Conservation (phyloP, 2,888 invertebrate species). For the Apamea anceps region DNA sequence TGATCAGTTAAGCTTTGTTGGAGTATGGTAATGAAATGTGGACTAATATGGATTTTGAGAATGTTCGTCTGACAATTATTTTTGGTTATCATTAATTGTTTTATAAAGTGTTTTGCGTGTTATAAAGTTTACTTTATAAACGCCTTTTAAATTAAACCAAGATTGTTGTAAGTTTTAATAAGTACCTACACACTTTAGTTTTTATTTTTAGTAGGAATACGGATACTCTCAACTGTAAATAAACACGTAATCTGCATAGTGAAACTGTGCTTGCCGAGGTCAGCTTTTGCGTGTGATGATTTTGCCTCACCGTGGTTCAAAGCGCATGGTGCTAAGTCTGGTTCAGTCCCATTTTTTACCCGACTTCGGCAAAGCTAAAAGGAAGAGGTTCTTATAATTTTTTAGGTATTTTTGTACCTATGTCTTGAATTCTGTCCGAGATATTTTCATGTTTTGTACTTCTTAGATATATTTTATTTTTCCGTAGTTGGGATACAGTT, state of each 20-base stretch:
- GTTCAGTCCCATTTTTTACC: not conserved
- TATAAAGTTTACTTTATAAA: not conserved
- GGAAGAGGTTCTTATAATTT: no score
- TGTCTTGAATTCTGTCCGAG: no score
- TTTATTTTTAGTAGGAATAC: no score
- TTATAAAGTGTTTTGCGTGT: not conserved
- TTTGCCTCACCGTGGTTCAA: not conserved
- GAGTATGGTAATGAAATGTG: slow-evolving; percentile 17
- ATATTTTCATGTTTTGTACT: no score
- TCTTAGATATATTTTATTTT: no score
- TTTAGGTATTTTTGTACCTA: no score
- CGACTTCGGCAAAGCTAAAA: no score
- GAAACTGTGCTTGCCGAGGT: not conserved
- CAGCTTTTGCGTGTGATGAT: not conserved
- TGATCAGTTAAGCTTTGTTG: not conserved
- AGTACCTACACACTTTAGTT: no score
- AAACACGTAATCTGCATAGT: not conserved
- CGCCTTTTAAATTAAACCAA: not conserved
- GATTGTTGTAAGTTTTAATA: no score
- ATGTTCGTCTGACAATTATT: slow-evolving; percentile 18
- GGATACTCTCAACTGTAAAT: not conserved
- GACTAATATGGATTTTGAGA: slow-evolving; percentile 33
- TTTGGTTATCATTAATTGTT: slow-evolving; percentile 15
- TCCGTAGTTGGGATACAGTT: no score
- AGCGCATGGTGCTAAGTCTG: not conserved